phyloP scores from a whole-genome alignment of 2,113 vertebrate species.

The Alligator sinensis region DNA sequence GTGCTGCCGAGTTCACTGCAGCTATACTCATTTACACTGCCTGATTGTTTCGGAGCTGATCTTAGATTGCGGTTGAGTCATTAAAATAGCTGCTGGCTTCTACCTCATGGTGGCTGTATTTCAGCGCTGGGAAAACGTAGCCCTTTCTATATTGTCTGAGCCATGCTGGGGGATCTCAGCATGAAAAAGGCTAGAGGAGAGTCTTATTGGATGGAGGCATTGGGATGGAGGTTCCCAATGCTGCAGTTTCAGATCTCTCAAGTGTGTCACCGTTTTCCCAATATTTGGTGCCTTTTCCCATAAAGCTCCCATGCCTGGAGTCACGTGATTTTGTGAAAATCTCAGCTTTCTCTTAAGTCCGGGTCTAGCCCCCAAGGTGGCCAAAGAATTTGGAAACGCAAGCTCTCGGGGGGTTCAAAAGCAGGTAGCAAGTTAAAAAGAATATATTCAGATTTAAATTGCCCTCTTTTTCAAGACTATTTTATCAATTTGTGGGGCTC shows the following conservation, averaged over 20 bases:
- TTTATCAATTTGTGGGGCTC: not conserved
- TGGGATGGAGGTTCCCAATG: not conserved
- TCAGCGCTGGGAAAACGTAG: slow-evolving; percentile 43
- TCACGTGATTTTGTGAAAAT: not conserved
- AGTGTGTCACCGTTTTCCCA: not conserved
- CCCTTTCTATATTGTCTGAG: slow-evolving; percentile 51
- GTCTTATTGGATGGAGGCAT: slow-evolving; percentile 21
- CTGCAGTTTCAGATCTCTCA: not conserved
- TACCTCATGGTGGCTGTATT: slow-evolving; percentile 38
- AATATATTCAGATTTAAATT: not conserved
- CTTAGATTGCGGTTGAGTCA: slow-evolving; percentile 19
- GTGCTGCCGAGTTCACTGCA: not conserved
- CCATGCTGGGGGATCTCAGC: slow-evolving; percentile 40
- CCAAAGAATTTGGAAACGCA: not conserved
- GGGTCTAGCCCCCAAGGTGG: not conserved
- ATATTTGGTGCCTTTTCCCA: not conserved
- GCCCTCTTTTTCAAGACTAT: not conserved
- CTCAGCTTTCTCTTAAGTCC: not conserved
- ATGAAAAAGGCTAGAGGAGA: slow-evolving; percentile 41
- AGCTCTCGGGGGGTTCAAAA: not conserved
- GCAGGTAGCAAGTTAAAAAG: not conserved
- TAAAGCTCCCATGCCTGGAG: not conserved
- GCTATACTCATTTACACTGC: slow-evolving; percentile 34
- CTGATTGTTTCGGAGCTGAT: slow-evolving; percentile 40
- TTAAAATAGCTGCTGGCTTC: slow-evolving; percentile 67